Evolutionary conservation across 1,140 invertebrate genomes (phyloP), one percentile per base, ranked within the genome.

Genomic region (Lordiphosa stackelbergi): DNA sequence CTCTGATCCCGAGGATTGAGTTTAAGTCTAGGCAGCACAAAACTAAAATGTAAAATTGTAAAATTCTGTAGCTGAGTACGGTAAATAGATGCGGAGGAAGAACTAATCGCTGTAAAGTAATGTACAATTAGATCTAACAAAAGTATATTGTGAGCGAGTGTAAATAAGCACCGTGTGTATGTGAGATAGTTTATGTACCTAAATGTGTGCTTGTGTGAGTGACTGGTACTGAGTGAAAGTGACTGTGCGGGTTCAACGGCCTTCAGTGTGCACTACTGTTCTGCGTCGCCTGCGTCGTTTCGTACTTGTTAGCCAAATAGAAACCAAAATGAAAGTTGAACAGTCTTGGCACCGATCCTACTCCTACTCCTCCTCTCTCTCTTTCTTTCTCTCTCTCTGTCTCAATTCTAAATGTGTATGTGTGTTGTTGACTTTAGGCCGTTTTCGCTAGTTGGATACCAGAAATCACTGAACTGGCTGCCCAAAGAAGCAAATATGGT

Each of bases 401-500:
- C 11, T 31, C 42, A 46, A 69, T 73, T 83, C 69, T 85, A 79
- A 85, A 72, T 81, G 65, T 87, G 78, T 85, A 73, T 86, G 84
- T 86, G 84, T 87, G 77, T 69, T 81, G 73, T 86, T 85, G 69
- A 85, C 74, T 86, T 73, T 95, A 96, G 95, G 95, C 95, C 92
- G 95, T 98, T 92, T 98, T 98, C 94, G 96, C 97, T 91, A 98
- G 95, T 93, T 98, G 96, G 95, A 97, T 98, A 91, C 97, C 97
- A 89, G 97, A 98, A 93, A 98, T 98, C 91, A 97, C 96, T 90
- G 96, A 98, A 91, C 95, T 98, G 91, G 94, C 97, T 90, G 96
- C 96, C 89, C 95, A 96, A 91, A 93, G 96, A 89, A 94, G 95
- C 92, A 98, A 97, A 93, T 98, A 98, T 93, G 96, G 96, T 92